Evolutionary conservation across 2,888 invertebrate genomes (phyloP), one percentile per base, ranked within the genome.

Genomic region (Exocentrus adspersus): DNA sequence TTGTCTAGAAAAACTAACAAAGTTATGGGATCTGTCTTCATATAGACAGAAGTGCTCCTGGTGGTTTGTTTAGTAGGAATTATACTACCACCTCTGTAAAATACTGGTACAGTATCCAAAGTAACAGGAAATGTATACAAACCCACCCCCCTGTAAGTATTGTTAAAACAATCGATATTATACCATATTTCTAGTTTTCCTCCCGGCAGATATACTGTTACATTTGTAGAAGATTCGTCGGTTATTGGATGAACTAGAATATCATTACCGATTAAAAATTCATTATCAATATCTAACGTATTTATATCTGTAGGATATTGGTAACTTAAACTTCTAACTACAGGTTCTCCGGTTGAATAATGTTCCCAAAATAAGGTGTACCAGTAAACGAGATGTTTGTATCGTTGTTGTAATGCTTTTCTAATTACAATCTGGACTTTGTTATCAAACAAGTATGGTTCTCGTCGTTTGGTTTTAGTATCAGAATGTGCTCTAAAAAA

Each of bases 401-500:
- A 98, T 59, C 98, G 87, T 46, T 89, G 85, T 16, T 93, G 84
- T 37, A 92, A 81, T 0, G 93, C 90, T 59, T 90, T 89, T 0
- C 94, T 84, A 20, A 96, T 88, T 0, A 91, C 84, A 0, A 86
- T 84, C 1, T 88, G 87, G 0, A 91, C 90, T 67, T 89, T 84
- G 1, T 92, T 87, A 37, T 90, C 89, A 81, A 90, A 96, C 2
- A 97, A 86, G 93, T 97, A 99, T 0, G 98, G 98, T 83, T 99
- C 98, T 28, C 98, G 88, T 0, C 98, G 89, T 78, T 92, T 93
- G 0, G 97, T 95, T 80, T 98, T 97, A 69, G 97, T 91, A 83
- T 98, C 98, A 0, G 98, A 94, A 83, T 98, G 98, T 0, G 93
- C 92, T 70, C 98, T 88, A 87, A 93, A 94, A 86, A 98, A n/a